Conservation (phyloP, 2,797 vertebrate genomes). For the Eulemur coronatus region DNA sequence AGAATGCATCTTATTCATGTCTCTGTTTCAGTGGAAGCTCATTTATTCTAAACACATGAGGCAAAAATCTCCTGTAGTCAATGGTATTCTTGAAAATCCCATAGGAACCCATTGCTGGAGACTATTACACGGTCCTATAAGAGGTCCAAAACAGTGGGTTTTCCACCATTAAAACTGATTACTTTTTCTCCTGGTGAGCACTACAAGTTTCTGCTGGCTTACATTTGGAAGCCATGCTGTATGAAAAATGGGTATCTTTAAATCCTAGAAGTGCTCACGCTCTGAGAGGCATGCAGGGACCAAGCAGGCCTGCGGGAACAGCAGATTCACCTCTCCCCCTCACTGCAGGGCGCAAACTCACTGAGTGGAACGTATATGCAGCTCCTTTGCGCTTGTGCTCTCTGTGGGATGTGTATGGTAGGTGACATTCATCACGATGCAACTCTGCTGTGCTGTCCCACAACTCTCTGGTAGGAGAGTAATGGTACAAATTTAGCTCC, state of each 20-base stretch:
- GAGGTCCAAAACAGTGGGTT: not conserved
- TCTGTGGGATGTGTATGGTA: not conserved
- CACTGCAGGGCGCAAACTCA: not conserved
- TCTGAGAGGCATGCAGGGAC: not conserved
- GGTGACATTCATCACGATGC: not conserved
- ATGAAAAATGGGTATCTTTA: not conserved
- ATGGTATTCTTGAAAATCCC: constrained; percentile 23
- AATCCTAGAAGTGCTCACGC: not conserved
- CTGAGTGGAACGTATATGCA: accelerated
- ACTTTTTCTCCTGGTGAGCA: not conserved
- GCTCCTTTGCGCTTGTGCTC: not conserved
- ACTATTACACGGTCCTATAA: not conserved
- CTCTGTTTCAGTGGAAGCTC: not conserved
- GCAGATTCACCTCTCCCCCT: not conserved
- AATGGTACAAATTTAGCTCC: not conserved
- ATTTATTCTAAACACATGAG: not conserved
- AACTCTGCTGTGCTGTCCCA: not conserved
- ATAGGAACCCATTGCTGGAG: not conserved
- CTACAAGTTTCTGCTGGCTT: not conserved
- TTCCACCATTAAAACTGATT: not conserved
- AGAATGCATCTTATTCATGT: not conserved
- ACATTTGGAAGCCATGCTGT: not conserved
- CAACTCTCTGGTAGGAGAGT: not conserved
- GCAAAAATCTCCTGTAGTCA: not conserved
- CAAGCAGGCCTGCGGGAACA: not conserved